Conservation (phyloP, 1,140 invertebrate species). For the Cherax quadricarinatus region DNA sequence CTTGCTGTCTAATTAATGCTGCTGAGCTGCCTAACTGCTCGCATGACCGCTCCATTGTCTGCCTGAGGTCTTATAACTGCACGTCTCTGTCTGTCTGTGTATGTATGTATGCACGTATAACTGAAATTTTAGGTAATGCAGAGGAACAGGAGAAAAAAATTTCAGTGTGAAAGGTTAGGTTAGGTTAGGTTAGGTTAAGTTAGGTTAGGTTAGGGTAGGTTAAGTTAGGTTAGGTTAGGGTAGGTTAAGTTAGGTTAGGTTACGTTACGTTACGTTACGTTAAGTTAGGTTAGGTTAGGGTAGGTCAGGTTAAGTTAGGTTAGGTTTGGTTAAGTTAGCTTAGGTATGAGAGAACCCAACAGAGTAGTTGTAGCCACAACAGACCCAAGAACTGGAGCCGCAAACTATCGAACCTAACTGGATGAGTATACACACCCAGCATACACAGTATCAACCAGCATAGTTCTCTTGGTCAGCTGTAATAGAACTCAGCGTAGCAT, state of each 20-base stretch:
- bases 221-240: neutral
- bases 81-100: conserved; percentile 13
- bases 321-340: neutral
- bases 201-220: neutral
- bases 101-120: neutral
- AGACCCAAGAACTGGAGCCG: too few relatives aligned
- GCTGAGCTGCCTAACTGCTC: neutral
- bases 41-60: neutral
- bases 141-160: too few relatives aligned
- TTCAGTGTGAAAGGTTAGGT: neutral
- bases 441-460: too few relatives aligned
- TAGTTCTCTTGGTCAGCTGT: too few relatives aligned
- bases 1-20: neutral
- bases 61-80: neutral
- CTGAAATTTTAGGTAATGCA: neutral
- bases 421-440: too few relatives aligned
- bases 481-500: too few relatives aligned
- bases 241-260: conserved; percentile 8
- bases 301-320: conserved; percentile 4
- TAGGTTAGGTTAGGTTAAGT: neutral
- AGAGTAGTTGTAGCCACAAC: too few relatives aligned
- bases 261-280: too few relatives aligned
- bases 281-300: neutral
- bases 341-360: too few relatives aligned
- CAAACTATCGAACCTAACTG: too few relatives aligned